phyloP scores from a whole-genome alignment of 2,888 invertebrate genomes.

The Hirudinaria manillensis region DNA sequence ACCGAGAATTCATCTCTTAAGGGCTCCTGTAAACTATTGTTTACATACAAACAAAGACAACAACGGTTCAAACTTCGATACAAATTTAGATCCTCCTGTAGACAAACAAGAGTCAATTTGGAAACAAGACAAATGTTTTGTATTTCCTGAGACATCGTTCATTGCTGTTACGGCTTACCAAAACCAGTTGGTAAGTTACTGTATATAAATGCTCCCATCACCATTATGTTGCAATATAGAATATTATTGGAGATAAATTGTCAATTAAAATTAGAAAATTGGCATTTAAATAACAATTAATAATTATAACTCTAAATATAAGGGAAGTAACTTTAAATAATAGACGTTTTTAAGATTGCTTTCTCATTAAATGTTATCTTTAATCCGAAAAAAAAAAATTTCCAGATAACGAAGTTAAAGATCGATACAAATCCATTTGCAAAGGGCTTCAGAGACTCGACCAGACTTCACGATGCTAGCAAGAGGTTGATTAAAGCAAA shows the following conservation, averaged over 20 bases:
- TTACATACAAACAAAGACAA: slow-evolving; percentile 11
- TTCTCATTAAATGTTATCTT: no score
- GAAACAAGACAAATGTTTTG: slow-evolving; percentile 59
- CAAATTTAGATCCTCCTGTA: no score
- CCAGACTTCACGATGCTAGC: slow-evolving; percentile 56
- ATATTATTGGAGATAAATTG: no score
- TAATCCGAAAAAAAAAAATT: not conserved
- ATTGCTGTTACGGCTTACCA: slow-evolving; percentile 99
- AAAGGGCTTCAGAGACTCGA: slow-evolving; percentile 82
- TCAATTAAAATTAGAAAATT: no score
- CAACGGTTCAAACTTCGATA: not conserved
- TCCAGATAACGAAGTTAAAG: slow-evolving; percentile 92
- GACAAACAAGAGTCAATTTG: no score
- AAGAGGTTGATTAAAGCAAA: not conserved
- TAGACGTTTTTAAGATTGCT: no score
- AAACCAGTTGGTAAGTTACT: slow-evolving; percentile 75
- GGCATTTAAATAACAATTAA: no score
- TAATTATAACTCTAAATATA: no score
- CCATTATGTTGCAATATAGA: no score
- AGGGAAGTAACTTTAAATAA: no score
- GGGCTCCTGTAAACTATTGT: slow-evolving; percentile 52
- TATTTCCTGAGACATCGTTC: slow-evolving; percentile 95
- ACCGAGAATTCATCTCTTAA: slow-evolving; percentile 90
- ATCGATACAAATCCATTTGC: slow-evolving; percentile 98
- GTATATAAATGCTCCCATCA: no score